A percentile compares a stretch with the other conserved stretches of the same genome.
These are phyloP conservation scores for Porites rus DNA, from an alignment of 92 coral and sea anemone genomes.

Conservation along the genomic window DNA sequence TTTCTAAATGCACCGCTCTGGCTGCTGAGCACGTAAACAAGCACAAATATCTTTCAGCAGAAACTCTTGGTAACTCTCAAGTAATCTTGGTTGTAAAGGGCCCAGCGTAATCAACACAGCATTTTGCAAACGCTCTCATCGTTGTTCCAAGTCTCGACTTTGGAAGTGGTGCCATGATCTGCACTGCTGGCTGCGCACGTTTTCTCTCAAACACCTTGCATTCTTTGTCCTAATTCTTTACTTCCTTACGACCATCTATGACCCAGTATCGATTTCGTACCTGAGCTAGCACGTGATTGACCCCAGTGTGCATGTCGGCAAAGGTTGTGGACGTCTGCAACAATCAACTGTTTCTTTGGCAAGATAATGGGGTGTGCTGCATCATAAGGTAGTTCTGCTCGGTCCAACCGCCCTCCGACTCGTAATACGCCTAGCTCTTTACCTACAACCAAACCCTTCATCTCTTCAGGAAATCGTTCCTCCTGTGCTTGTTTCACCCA, in stretches of 20 bases:
- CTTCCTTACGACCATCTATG: conserved; percentile 20
- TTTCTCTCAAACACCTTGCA: conserved; percentile 4
- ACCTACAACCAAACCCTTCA: conserved; percentile 2
- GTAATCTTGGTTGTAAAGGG: conserved; percentile 43
- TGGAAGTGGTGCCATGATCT: conserved; percentile 49
- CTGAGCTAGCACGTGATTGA: conserved; percentile 46
- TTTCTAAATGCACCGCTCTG: conserved; percentile 43
- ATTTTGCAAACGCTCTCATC: conserved; percentile 41
- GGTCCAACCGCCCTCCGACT: conserved; percentile 28
- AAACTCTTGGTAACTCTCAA: conserved; percentile 2
- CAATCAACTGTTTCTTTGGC: conserved; percentile 21
- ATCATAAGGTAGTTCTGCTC: conserved; percentile 19
- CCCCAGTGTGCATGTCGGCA: conserved; percentile 33
- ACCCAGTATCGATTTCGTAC: conserved; percentile 32
- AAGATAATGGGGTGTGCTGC: conserved; percentile 10
- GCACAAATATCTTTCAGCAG: conserved; percentile 39
- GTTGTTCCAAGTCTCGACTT: conserved; percentile 29
- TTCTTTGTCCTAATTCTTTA: conserved; percentile 29
- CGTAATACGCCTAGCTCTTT: conserved; percentile 23
- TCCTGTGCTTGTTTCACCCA: conserved; percentile 32
- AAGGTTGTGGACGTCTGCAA: background rate
- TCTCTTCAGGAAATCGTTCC: conserved; percentile 28
- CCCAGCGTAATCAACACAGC: conserved; percentile 49
- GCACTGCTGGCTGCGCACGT: background rate
- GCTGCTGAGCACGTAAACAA: conserved; percentile 39